These are phyloP conservation scores for Sepiola atlantica DNA, from an alignment of 2,888 invertebrate genomes.

Conservation along the genomic window DNA sequence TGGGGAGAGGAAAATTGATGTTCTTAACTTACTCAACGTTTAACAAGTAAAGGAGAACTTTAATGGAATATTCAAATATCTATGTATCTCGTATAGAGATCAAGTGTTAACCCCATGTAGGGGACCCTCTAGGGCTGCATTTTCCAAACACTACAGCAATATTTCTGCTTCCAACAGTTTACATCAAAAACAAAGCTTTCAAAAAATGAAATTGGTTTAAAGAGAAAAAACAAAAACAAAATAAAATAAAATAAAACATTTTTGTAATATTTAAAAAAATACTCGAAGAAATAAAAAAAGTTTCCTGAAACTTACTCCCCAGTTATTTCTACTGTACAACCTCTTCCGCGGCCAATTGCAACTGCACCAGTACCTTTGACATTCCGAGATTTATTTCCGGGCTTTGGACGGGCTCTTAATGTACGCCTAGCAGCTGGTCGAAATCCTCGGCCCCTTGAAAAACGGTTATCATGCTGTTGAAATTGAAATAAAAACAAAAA, in stretches of 20 bases:
- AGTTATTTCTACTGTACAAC: constrained; percentile 54
- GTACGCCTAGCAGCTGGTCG: neutral
- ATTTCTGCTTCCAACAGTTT: too few relatives aligned
- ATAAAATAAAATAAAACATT: neutral
- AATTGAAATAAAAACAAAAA: neutral
- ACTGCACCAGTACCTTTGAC: neutral
- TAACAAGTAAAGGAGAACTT: too few relatives aligned
- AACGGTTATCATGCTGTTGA: constrained; percentile 25
- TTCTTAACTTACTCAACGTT: too few relatives aligned
- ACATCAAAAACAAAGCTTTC: too few relatives aligned
- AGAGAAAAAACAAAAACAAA: neutral
- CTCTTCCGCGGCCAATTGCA: constrained; percentile 52
- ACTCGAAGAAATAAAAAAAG: too few relatives aligned
- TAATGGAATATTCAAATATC: too few relatives aligned
- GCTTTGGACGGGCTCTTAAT: constrained; percentile 8
- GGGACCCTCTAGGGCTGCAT: too few relatives aligned
- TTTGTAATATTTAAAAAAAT: neutral
- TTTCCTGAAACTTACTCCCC: constrained; percentile 37
- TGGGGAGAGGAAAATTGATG: too few relatives aligned
- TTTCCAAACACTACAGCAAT: too few relatives aligned
- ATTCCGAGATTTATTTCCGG: constrained; percentile 36
- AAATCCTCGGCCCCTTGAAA: constrained; percentile 39
- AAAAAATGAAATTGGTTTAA: neutral
- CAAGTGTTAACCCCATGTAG: too few relatives aligned
- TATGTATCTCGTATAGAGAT: too few relatives aligned